Evolutionary conservation across 2,797 vertebrate species (phyloP).

Genomic region (Gymnothorax reevesii): DNA sequence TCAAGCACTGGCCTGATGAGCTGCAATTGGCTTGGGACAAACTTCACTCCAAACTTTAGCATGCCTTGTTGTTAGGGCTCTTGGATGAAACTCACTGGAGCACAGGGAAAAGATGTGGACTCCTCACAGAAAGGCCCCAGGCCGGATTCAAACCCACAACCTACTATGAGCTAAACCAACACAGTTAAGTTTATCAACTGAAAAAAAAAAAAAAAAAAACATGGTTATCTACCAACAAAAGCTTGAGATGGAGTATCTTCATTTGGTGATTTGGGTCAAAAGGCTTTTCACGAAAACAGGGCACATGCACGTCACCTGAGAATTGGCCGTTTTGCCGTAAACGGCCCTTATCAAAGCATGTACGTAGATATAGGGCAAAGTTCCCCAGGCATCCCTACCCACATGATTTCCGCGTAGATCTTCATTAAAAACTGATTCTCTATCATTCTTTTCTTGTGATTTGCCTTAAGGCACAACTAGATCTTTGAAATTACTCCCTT

Average conservation of each 20-base stretch:
- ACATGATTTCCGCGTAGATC: background rate
- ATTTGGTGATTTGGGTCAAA: background rate
- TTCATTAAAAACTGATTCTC: background rate
- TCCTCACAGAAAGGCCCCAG: too few relatives aligned
- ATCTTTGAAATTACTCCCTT: background rate
- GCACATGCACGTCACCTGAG: background rate
- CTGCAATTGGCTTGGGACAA: too few relatives aligned
- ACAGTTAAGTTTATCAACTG: background rate
- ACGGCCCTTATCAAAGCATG: background rate
- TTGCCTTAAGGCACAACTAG: background rate
- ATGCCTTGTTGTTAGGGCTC: too few relatives aligned
- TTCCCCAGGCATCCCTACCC: background rate
- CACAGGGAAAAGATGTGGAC: too few relatives aligned
- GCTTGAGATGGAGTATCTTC: background rate
- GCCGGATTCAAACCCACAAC: too few relatives aligned
- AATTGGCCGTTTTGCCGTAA: background rate
- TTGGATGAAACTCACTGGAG: too few relatives aligned
- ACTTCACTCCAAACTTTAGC: too few relatives aligned
- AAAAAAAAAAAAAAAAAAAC: background rate
- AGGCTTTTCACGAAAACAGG: background rate
- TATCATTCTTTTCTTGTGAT: background rate
- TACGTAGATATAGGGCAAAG: background rate
- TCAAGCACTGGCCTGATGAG: too few relatives aligned
- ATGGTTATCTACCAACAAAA: background rate
- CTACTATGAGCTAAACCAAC: background rate